These are phyloP conservation scores for Pteronotus mesoamericanus DNA, from an alignment of 2,797 vertebrate species.

Conservation along the genomic window DNA sequence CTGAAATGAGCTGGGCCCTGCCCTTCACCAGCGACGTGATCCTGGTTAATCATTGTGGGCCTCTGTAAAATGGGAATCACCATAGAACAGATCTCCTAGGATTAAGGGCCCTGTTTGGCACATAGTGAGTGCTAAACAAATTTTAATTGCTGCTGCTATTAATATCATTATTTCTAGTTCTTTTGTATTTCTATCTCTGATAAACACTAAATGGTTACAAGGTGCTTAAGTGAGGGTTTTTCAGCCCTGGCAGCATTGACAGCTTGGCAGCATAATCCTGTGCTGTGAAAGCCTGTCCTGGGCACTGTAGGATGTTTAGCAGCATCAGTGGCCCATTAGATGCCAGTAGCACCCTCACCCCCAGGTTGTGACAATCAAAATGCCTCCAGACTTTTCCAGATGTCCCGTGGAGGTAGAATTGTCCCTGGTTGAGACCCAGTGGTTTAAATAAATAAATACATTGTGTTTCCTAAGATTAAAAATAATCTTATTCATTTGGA, in stretches of 20 bases:
- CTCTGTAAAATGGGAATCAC: neutral
- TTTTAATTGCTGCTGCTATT: neutral
- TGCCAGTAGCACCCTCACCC: neutral
- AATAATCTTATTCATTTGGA: neutral
- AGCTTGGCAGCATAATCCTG: neutral
- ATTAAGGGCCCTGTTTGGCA: neutral
- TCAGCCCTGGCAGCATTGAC: neutral
- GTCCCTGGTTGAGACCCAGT: neutral
- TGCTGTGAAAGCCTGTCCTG: neutral
- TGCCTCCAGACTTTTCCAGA: neutral
- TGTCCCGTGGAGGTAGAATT: neutral
- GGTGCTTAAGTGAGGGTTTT: neutral
- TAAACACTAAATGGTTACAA: neutral
- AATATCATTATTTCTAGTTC: neutral
- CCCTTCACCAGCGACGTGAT: neutral
- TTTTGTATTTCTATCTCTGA: neutral
- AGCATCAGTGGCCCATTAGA: too few relatives aligned
- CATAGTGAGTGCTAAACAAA: neutral
- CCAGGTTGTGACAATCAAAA: neutral
- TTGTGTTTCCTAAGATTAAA: conserved; percentile 33
- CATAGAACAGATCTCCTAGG: neutral
- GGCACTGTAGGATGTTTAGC: neutral
- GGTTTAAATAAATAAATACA: neutral
- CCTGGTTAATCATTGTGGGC: neutral
- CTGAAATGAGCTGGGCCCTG: neutral